These are phyloP conservation scores for Darevskia mixta DNA, from an alignment of 2,797 vertebrate genomes.

Conservation along the genomic window DNA sequence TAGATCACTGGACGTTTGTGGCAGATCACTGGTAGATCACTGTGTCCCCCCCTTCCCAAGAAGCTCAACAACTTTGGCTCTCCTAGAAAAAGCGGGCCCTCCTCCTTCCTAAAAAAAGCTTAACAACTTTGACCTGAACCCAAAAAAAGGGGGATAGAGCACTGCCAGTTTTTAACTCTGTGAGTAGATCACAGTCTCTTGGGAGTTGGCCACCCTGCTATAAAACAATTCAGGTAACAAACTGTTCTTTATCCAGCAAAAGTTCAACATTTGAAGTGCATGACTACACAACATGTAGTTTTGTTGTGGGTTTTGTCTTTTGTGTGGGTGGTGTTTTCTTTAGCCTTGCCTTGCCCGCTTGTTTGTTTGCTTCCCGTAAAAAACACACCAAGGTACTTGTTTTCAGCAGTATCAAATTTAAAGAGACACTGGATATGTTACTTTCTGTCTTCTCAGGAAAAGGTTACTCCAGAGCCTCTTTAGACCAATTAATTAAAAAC, in stretches of 20 bases:
- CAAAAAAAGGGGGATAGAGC: too few species aligned
- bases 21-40: too few species aligned
- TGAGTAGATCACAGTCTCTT: too few species aligned
- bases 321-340: too few species aligned
- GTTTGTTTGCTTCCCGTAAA: neutral
- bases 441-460: neutral
- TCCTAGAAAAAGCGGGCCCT: too few species aligned
- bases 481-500: neutral
- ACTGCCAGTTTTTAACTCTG: neutral
- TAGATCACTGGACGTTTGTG: too few species aligned
- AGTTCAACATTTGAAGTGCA: neutral
- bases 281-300: neutral
- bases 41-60: too few species aligned
- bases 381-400: neutral
- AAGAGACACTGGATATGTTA: neutral
- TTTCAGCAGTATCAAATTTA: neutral
- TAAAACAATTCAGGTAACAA: neutral
- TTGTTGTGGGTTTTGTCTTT: neutral
- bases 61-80: too few species aligned
- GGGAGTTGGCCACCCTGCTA: neutral
- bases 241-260: neutral
- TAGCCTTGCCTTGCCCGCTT: too few species aligned
- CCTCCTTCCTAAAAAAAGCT: too few species aligned
- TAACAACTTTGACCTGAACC: too few species aligned
- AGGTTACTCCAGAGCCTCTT: neutral